Evolutionary conservation across 2,797 vertebrate genomes (phyloP).

Genomic region (Hoplostethus mediterraneus): DNA sequence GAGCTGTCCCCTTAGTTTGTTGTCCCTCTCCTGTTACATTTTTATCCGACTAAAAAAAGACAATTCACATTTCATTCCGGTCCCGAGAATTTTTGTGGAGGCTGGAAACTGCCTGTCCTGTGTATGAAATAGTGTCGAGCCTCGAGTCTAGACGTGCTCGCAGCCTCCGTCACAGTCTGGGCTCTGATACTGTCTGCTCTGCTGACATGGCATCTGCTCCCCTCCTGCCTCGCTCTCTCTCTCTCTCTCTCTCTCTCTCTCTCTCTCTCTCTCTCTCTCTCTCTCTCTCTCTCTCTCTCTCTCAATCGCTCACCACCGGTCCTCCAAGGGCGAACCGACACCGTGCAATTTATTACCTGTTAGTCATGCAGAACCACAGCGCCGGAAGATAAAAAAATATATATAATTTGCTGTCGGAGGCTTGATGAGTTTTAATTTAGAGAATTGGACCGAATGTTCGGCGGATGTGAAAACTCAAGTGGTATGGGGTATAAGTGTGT

Average conservation of each 20-base stretch:
- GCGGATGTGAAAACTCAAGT: conserved; percentile 36
- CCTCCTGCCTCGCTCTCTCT: conserved; percentile 24
- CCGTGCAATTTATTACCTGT: conserved; percentile 69
- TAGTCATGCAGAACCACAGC: conserved; percentile 66
- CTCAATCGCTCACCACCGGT: conserved; percentile 53
- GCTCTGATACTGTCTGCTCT: conserved; percentile 57
- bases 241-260: not conserved
- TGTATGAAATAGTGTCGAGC: conserved; percentile 8
- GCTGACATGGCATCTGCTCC: conserved; percentile 74
- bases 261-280: not conserved
- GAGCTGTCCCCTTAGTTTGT: conserved; percentile 18
- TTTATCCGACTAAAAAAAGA: not conserved
- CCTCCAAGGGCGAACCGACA: conserved; percentile 63
- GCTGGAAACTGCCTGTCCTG: conserved; percentile 7
- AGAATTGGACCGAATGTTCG: conserved; percentile 47
- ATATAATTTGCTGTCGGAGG: conserved; percentile 37
- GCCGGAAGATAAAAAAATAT: conserved; percentile 48
- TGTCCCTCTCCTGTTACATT: conserved; percentile 16
- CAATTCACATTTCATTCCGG: not conserved
- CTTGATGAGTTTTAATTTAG: conserved; percentile 60
- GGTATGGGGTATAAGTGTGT: conserved; percentile 6
- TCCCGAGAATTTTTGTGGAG: not conserved
- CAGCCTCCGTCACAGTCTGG: conserved; percentile 54
- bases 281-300: not conserved
- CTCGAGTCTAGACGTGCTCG: conserved; percentile 11